These are phyloP conservation scores for Chrysotoxum bicinctum DNA, from an alignment of 2,888 invertebrate species.

Conservation along the genomic window DNA sequence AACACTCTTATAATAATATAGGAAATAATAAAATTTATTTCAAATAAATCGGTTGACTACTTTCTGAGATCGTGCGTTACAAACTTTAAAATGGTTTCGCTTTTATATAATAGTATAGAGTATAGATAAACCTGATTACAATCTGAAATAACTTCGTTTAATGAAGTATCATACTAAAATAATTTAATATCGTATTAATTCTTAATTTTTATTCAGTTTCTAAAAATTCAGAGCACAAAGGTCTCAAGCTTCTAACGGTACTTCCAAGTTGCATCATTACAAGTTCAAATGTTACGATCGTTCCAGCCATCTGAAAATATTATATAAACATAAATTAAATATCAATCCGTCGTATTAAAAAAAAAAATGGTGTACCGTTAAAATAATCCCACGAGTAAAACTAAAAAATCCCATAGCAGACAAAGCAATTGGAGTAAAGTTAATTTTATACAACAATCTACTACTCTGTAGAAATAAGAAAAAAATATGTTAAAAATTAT, in stretches of 20 bases:
- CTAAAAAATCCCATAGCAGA: slow-evolving; percentile 63
- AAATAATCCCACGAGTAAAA: slow-evolving; percentile 53
- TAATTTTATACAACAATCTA: slow-evolving; percentile 48
- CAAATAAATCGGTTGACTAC: too few species aligned
- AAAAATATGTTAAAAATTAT: background rate
- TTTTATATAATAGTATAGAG: too few species aligned
- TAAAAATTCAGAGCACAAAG: slow-evolving; percentile 31
- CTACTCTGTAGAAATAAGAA: slow-evolving; percentile 42
- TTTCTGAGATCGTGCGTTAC: too few species aligned
- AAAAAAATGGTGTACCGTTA: slow-evolving; percentile 36
- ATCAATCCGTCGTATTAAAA: background rate
- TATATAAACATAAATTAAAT: background rate
- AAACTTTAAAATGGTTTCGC: too few species aligned
- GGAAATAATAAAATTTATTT: too few species aligned
- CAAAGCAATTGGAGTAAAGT: slow-evolving; percentile 49
- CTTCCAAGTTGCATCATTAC: slow-evolving; percentile 63
- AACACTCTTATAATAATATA: too few species aligned
- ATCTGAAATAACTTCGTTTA: too few species aligned
- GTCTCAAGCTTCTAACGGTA: background rate
- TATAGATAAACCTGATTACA: too few species aligned
- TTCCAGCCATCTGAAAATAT: slow-evolving; percentile 60
- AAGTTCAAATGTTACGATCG: slow-evolving; percentile 66
- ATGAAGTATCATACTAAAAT: too few species aligned
- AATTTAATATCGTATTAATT: too few species aligned
- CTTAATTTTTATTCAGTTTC: too few species aligned